Conservation (phyloP, 2,888 invertebrate species). For the Maniola hyperantus region DNA sequence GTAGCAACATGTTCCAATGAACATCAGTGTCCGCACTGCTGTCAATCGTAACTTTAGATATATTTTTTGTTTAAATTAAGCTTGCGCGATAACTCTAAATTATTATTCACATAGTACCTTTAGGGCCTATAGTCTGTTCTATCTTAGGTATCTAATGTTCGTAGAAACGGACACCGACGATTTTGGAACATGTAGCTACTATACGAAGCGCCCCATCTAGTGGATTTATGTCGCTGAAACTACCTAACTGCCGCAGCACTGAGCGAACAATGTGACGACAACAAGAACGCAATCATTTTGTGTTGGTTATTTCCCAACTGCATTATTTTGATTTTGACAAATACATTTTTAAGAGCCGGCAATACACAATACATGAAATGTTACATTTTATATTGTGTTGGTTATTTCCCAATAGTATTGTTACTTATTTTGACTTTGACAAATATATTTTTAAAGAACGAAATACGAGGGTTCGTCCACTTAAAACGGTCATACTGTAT, state of each 20-base stretch:
- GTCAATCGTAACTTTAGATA: too few relatives aligned
- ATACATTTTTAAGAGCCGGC: constrained; percentile 34
- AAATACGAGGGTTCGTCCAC: neutral
- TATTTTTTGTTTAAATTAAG: too few relatives aligned
- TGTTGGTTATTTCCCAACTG: constrained; percentile 42
- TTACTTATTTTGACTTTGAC: neutral
- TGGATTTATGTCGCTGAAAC: constrained; percentile 50
- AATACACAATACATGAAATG: constrained; percentile 4
- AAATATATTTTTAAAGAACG: neutral
- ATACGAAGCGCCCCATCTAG: too few relatives aligned
- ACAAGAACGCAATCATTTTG: constrained; percentile 51
- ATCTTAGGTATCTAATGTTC: too few relatives aligned
- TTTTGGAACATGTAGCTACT: too few relatives aligned
- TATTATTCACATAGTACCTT: too few relatives aligned
- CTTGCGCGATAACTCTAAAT: too few relatives aligned
- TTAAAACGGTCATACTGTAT: neutral
- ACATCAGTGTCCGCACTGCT: too few relatives aligned
- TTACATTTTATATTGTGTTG: neutral
- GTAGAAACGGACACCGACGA: too few relatives aligned
- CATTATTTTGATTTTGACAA: constrained; percentile 42
- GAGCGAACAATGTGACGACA: constrained; percentile 70
- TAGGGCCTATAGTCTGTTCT: too few relatives aligned
- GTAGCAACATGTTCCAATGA: too few relatives aligned
- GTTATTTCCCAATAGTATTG: neutral
- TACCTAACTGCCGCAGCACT: constrained; percentile 74